phyloP scores from a whole-genome alignment of 1,140 invertebrate genomes.

The Drosophila oshimai region DNA sequence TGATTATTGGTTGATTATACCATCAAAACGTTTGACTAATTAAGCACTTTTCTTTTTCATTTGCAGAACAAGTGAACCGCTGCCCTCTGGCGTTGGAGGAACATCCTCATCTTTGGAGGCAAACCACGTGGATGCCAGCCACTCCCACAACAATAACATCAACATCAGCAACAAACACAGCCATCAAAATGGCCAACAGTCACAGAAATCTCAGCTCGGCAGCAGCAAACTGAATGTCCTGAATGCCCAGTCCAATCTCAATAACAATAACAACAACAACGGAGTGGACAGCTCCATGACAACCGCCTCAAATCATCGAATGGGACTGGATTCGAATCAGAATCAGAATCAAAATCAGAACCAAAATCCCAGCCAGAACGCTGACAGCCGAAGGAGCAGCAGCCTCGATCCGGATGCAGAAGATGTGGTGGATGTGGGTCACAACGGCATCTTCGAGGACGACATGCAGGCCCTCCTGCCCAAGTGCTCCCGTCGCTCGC shows the following conservation, averaged over 20 bases:
- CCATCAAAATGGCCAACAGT: slow-evolving; percentile 23
- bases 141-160: slow-evolving; percentile 13
- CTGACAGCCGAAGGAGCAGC: slow-evolving; percentile 51
- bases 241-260: slow-evolving; percentile 25
- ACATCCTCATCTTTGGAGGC: slow-evolving; percentile 32
- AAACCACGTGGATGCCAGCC: slow-evolving; percentile 4
- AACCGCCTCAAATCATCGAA: slow-evolving; percentile 2
- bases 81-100: slow-evolving; percentile 27
- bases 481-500: slow-evolving; percentile 69
- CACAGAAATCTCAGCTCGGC: slow-evolving; percentile 27
- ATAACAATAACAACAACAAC: slow-evolving; percentile 35
- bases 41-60: not conserved
- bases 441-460: slow-evolving; percentile 70
- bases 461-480: slow-evolving; percentile 80
- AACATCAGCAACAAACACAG: slow-evolving; percentile 40
- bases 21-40: not conserved
- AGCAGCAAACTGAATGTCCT: slow-evolving; percentile 21
- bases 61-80: slow-evolving; percentile 67
- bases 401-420: slow-evolving; percentile 58
- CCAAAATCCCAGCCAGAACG: slow-evolving; percentile 10
- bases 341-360: not conserved
- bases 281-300: slow-evolving; percentile 33
- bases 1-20: not conserved
- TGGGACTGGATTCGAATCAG: not conserved
- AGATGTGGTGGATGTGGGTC: slow-evolving; percentile 51